Evolutionary conservation across 2,113 vertebrate species (phyloP).

Genomic region (Marmota flaviventris): DNA sequence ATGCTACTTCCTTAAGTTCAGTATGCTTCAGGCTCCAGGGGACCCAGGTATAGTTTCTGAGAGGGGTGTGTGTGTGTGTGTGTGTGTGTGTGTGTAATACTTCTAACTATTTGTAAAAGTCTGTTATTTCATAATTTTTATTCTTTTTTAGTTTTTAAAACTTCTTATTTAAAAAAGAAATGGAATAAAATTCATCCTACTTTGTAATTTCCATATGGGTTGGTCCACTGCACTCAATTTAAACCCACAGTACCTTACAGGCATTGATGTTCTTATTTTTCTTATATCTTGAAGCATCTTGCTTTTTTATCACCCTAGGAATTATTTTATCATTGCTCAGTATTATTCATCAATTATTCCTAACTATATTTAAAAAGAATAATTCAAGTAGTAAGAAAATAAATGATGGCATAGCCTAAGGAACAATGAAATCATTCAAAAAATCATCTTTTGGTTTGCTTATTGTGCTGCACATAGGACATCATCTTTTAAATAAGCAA

Average conservation of each 20-base stretch:
- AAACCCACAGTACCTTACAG: not conserved
- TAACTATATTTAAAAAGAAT: conserved; percentile 22
- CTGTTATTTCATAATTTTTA: not conserved
- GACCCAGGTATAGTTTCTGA: not conserved
- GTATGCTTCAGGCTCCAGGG: not conserved
- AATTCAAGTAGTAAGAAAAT: not conserved
- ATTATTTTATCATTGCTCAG: not conserved
- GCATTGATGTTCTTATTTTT: not conserved
- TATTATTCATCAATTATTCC: not conserved
- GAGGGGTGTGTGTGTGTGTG: no score
- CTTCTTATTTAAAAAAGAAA: not conserved
- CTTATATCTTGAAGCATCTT: not conserved
- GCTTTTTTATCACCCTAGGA: not conserved
- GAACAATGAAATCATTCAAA: not conserved
- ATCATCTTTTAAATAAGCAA: not conserved
- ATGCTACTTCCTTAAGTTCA: not conserved
- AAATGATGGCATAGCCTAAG: not conserved
- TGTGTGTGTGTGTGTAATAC: not conserved
- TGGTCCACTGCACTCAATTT: not conserved
- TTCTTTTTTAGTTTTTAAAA: conserved; percentile 5
- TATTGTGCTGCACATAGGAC: not conserved
- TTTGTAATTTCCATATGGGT: not conserved
- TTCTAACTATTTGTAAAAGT: conserved; percentile 26
- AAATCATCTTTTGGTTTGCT: not conserved
- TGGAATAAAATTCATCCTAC: not conserved